phyloP scores from a whole-genome alignment of 2,797 vertebrate genomes.

The Phrynocephalus vlangalii region DNA sequence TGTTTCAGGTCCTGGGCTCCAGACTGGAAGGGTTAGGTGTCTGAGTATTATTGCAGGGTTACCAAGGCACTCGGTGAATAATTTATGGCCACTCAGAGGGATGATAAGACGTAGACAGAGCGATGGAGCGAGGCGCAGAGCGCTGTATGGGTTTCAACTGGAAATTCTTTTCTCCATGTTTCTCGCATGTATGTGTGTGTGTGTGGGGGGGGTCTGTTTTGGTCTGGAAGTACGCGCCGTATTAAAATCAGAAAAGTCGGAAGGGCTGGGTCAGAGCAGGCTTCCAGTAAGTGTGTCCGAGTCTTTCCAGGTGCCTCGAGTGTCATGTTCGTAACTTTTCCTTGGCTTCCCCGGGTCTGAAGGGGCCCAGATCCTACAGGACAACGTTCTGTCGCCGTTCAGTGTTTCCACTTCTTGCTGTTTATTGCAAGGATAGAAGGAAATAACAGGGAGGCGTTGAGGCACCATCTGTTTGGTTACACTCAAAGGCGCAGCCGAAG shows the following conservation, averaged over 20 bases:
- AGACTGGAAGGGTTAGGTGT: background rate
- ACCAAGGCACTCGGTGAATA: constrained; percentile 2
- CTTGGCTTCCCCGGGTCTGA: no score
- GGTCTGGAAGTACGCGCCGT: background rate
- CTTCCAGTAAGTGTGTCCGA: background rate
- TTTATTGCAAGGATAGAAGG: background rate
- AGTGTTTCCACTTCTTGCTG: background rate
- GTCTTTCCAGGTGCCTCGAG: background rate
- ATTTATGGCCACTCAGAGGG: constrained; percentile 14
- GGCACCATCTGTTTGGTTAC: background rate
- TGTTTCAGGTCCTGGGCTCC: background rate
- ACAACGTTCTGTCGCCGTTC: no score
- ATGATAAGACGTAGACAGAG: background rate
- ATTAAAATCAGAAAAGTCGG: background rate
- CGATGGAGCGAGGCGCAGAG: background rate
- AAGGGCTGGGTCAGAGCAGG: background rate
- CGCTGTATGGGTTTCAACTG: background rate
- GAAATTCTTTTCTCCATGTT: background rate
- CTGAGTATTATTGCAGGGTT: background rate
- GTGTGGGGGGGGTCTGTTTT: background rate
- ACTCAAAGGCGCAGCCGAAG: no score
- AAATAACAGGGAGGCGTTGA: background rate
- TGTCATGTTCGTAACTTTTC: background rate
- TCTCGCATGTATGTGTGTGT: background rate
- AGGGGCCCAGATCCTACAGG: background rate